Base-by-base conservation (phyloP, 2,797 vertebrate species). In the Falco novaeseelandiae region DNA sequence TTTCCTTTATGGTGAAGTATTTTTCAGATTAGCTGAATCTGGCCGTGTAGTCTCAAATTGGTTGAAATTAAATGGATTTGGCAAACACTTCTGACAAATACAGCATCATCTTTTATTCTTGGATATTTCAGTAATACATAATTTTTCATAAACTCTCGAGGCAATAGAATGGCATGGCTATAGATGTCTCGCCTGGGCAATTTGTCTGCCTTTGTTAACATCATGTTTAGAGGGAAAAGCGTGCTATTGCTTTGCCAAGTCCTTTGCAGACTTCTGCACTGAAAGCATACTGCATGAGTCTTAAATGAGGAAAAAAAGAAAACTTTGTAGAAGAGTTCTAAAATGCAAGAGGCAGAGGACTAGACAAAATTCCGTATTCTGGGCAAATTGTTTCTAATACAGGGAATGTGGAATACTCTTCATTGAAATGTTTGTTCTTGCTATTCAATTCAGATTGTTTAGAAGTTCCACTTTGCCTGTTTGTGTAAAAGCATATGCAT, bases 401-500 rank as follows among this genome's bases (percentile, higher is more conserved):
- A 74, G 49, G 34, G 25, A 44, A 74, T 55, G 61, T 67, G 78
- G 78, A 93, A 83, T 76, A n/a, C 32, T 9, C 6, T 63, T 80
- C 69, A 48, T 30, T 73, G 89, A 72, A 71, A 38, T 84, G 57
- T 92, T 91, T 95, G 81, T 77, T 91, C 87, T 71, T 87, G 48
- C 54, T 83, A 3, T 87, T 93, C 70, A 91, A 30, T 79, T 96
- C 71, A 87, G 62, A 86, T 85, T 94, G 90, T 97, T 96, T 83
- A 80, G 87, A 96, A 96, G 82, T 92, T 93, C 61, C 23, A 59
- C 65, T 93, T 85, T 1, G 62, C 82, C 92, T 95, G 92, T 96
- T 97, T 91, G 71, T 89, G 32, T 88, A 92, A 96, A 97, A 96
- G 92, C 94, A 94, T 97, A 97, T 96, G 93, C 90, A 89, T 76